Conservation (phyloP, 2,113 vertebrate species). For the Cinclus cinclus region DNA sequence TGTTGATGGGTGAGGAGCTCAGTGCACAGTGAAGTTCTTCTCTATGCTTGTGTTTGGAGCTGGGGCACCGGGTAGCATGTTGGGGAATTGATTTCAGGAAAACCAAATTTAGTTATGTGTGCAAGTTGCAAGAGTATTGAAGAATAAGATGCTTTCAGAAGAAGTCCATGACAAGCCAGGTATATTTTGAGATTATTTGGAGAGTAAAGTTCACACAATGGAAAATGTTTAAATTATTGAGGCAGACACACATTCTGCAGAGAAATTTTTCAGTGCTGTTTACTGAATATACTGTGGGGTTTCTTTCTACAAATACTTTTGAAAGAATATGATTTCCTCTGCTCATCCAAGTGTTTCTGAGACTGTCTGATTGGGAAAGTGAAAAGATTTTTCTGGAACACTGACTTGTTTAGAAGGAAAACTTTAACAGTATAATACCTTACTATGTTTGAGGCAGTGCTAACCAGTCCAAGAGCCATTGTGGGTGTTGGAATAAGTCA, state of each 20-base stretch:
- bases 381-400: not conserved
- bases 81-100: not conserved
- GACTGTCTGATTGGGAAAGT: not conserved
- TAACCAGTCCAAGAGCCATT: not conserved
- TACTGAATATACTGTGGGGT: not conserved
- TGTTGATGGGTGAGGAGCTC: not conserved
- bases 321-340: not conserved
- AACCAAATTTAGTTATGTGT: not conserved
- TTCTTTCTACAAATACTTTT: not conserved
- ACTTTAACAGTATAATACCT: not conserved
- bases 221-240: not conserved
- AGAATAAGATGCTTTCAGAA: not conserved
- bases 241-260: not conserved
- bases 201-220: not conserved
- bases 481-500: not conserved
- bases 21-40: not conserved
- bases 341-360: not conserved
- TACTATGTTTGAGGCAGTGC: not conserved
- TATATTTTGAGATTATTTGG: not conserved
- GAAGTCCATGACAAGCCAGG: not conserved
- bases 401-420: not conserved
- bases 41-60: not conserved
- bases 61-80: no score
- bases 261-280: not conserved
- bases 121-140: not conserved